phyloP scores from a whole-genome alignment of 2,888 invertebrate genomes.

The Leptura quadrifasciata region DNA sequence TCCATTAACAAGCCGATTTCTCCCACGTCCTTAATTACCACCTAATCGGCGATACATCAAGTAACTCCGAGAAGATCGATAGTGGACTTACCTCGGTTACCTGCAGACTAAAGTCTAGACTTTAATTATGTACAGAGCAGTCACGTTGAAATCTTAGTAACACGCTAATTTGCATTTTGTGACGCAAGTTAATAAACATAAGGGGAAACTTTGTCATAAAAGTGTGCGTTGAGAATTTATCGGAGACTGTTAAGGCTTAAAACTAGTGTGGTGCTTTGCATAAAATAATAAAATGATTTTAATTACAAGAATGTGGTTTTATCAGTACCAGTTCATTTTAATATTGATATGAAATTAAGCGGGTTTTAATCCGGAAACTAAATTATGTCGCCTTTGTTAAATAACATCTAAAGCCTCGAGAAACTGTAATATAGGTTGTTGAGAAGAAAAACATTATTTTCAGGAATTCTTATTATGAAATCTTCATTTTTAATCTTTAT shows the following conservation, averaged over 20 bases:
- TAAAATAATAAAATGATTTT: not conserved
- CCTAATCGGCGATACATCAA: slow-evolving; percentile 22
- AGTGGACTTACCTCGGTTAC: slow-evolving; percentile 20
- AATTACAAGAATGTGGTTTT: not conserved
- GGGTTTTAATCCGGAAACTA: no score
- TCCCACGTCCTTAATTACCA: slow-evolving; percentile 16
- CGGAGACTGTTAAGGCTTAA: not conserved
- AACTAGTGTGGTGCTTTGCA: not conserved
- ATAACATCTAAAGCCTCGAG: no score
- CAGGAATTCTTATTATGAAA: no score
- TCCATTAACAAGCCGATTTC: slow-evolving; percentile 9
- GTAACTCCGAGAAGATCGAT: slow-evolving; percentile 9
- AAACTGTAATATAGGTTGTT: no score
- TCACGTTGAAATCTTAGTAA: slow-evolving; percentile 8
- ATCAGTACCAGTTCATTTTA: not conserved
- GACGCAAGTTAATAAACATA: slow-evolving; percentile 1
- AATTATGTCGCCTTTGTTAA: no score
- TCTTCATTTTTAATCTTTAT: no score
- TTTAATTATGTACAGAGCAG: slow-evolving; percentile 14
- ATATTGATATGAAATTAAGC: not conserved
- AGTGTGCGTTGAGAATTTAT: not conserved
- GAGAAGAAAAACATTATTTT: no score
- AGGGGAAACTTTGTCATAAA: slow-evolving; percentile 7
- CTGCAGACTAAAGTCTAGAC: slow-evolving; percentile 27
- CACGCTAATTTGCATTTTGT: slow-evolving; percentile 10